Evolutionary conservation across 2,888 invertebrate species (phyloP).

Genomic region (Asteroscopus sphinx): DNA sequence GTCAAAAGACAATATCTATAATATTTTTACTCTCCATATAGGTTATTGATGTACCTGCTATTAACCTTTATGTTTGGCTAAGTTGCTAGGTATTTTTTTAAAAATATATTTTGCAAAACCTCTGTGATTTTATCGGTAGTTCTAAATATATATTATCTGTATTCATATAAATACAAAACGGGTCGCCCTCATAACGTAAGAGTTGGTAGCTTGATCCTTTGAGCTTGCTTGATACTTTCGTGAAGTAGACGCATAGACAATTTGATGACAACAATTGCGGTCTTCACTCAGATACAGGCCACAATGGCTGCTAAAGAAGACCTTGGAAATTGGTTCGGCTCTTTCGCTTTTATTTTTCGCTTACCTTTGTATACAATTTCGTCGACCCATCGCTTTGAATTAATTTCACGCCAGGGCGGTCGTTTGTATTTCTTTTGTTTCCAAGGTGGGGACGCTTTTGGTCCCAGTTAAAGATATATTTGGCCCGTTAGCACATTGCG

Average conservation of each 20-base stretch:
- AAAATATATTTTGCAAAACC: constrained; percentile 10
- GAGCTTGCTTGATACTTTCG: constrained; percentile 29
- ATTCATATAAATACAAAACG: constrained; percentile 34
- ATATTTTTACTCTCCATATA: constrained; percentile 66
- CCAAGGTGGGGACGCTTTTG: constrained; percentile 75
- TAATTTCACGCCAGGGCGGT: constrained; percentile 82
- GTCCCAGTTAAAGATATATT: constrained; percentile 82
- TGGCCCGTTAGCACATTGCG: constrained; percentile 83
- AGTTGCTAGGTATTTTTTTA: constrained; percentile 16
- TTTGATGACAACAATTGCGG: constrained; percentile 76
- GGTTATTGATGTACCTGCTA: constrained; percentile 52
- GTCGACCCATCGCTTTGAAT: constrained; percentile 84
- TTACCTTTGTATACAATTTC: constrained; percentile 84
- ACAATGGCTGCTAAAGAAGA: constrained; percentile 75
- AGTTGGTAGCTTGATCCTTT: constrained; percentile 24
- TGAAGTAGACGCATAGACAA: constrained; percentile 67
- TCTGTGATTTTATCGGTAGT: constrained; percentile 15
- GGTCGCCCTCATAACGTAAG: constrained; percentile 20
- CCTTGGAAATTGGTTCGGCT: constrained; percentile 80
- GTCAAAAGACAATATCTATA: constrained; percentile 72
- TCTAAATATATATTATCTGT: constrained; percentile 27
- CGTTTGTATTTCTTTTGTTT: constrained; percentile 86
- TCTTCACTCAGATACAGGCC: constrained; percentile 54
- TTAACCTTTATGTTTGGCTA: constrained; percentile 31
- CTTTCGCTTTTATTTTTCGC: constrained; percentile 81